Base-by-base conservation (phyloP, 64 coral and sea anemone species). In the Stylophora pistillata region DNA sequence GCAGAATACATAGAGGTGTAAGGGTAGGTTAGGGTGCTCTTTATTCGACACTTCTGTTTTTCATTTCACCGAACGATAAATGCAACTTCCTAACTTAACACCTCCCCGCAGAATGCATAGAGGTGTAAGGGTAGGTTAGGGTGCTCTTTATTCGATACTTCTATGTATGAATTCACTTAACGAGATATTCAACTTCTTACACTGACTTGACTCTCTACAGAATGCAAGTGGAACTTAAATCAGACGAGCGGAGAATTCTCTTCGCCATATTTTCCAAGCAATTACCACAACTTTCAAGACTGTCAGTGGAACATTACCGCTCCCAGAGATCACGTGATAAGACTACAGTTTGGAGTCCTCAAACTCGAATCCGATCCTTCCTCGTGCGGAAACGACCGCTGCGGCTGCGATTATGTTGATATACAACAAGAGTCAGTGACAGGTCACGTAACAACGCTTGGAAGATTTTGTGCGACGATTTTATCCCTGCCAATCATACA, bases 241-340 rank as follows among this genome's bases (percentile, higher is more conserved):
- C 32, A 74, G 41, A 7, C 86, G 65, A 79, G 21, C 0, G 91
- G 86, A 1, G 26, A 30, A 25, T 77, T 93, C 13, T 65, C 78
- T 14, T 93, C 91, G 16, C 91, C 91, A 55, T 88, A 81, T 65
- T 93, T 75, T 21, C 91, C 91, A 7, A 32, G 59, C 13, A 82
- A 93, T 58, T 93, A 93, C 68, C 77, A 72, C 23, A 70, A 86
- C 53, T 30, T 30, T 73, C 86, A 81, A 81, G 68, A 26, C 6
- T 93, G 91, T 61, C 55, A 62, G 37, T 93, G 91, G 91, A 82
- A 32, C 20, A 88, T 93, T 52, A 93, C 91, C 6, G 91, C 74
- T 15, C 69, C 77, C 7, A 20, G 13, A 23, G 86, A 53, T 88
- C 31, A 88, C 57, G 86, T 88, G 68, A 76, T 93, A 21, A 18